Conservation (phyloP, 2,797 vertebrate species). For the Coccyzus lansbergi region DNA sequence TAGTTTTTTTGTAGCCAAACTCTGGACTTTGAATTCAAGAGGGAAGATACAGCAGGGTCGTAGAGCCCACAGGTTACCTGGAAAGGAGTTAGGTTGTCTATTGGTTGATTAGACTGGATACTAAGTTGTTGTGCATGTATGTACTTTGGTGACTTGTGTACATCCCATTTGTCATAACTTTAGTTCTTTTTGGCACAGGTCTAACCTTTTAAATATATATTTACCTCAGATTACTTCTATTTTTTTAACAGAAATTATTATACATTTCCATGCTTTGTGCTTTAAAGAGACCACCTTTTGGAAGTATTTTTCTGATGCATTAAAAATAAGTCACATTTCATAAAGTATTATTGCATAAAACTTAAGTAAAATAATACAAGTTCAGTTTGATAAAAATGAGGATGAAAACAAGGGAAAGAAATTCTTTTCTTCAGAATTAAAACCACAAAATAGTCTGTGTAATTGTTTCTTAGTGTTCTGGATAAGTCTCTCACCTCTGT, state of each 20-base stretch:
- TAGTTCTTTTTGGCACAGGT: background rate
- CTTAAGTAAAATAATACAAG: background rate
- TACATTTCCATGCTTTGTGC: background rate
- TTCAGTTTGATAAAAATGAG: background rate
- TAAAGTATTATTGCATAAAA: background rate
- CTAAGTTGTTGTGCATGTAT: background rate
- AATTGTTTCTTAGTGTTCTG: conserved; percentile 25
- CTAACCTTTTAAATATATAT: background rate
- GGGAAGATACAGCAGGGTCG: background rate
- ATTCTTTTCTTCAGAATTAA: background rate
- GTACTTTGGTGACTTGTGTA: background rate
- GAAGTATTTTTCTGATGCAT: background rate
- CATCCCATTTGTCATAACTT: background rate
- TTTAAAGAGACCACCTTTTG: background rate
- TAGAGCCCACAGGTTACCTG: accelerated
- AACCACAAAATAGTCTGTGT: background rate
- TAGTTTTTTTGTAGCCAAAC: background rate
- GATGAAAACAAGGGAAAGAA: background rate
- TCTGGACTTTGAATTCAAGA: background rate
- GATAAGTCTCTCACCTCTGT: conserved; percentile 46
- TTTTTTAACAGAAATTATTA: background rate
- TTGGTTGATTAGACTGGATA: background rate
- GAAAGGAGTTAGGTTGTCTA: background rate
- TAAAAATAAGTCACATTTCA: background rate
- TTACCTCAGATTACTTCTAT: background rate